Conservation (phyloP, 2,797 vertebrate genomes). For the Choloepus didactylus region DNA sequence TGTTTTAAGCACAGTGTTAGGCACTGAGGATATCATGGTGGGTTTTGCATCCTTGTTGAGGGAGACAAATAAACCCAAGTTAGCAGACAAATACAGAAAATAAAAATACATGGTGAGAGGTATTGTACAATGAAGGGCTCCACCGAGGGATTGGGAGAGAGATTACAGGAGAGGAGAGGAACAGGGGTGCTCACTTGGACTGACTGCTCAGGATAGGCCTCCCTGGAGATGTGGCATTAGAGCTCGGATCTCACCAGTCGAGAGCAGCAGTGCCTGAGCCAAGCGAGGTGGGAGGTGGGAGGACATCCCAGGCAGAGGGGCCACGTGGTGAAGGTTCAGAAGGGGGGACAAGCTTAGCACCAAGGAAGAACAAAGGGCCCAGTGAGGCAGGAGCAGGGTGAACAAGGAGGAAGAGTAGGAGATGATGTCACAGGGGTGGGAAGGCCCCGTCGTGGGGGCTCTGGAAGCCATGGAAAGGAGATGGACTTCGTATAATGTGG, state of each 20-base stretch:
- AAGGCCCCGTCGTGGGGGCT: neutral
- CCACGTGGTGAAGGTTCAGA: neutral
- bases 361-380: neutral
- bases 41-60: neutral
- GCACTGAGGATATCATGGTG: neutral
- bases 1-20: neutral
- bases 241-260: neutral
- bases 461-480: rapidly evolving
- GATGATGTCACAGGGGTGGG: neutral
- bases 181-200: neutral
- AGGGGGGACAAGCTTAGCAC: neutral
- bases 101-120: neutral
- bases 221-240: neutral
- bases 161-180: neutral
- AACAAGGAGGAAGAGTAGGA: neutral
- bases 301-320: neutral
- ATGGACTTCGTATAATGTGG: rapidly evolving
- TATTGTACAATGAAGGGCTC: neutral
- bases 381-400: neutral
- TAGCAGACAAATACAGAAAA: neutral
- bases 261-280: neutral
- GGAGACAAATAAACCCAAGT: neutral
- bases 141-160: neutral
- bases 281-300: no score
- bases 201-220: neutral